A percentile compares a stretch with the other conserved stretches of the same genome.
Evolutionary conservation across 2,797 vertebrate genomes (phyloP).

Genomic region (Melanotaenia maccullochi): DNA sequence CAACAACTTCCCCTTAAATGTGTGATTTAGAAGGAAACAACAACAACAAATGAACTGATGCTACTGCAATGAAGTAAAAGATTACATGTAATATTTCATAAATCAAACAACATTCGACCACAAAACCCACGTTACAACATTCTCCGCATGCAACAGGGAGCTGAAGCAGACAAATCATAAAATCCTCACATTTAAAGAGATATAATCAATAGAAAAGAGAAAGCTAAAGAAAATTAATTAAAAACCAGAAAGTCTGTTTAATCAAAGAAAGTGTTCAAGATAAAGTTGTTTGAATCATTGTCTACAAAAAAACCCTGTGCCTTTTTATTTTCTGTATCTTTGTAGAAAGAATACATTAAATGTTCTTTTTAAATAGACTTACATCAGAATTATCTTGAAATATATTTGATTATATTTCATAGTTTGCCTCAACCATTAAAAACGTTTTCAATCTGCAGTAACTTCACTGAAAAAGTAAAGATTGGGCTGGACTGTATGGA

Average conservation of each 20-base stretch:
- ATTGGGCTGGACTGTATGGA: too few relatives aligned
- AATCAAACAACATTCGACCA: not conserved
- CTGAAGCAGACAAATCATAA: not conserved
- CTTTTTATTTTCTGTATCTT: not conserved
- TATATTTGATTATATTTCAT: not conserved
- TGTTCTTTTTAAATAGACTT: not conserved
- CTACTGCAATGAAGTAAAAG: not conserved
- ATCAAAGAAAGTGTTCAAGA: not conserved
- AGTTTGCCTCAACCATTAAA: too few relatives aligned
- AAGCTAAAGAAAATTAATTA: not conserved
- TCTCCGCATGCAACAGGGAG: not conserved
- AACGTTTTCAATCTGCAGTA: too few relatives aligned
- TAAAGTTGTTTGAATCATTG: not conserved
- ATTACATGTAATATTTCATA: not conserved
- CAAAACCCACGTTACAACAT: not conserved
- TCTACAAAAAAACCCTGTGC: not conserved
- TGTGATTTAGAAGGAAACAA: not conserved
- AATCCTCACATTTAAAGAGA: not conserved
- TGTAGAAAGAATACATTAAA: not conserved
- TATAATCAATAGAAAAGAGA: not conserved
- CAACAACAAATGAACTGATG: not conserved
- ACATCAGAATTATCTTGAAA: not conserved
- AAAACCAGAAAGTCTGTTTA: not conserved
- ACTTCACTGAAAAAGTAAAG: too few relatives aligned
- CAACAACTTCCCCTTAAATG: not conserved